Percentiles rank a stretch among this genome's conserved stretches.
Conservation (phyloP, 2,113 vertebrate genomes). For the Boleophthalmus pectinirostris region DNA sequence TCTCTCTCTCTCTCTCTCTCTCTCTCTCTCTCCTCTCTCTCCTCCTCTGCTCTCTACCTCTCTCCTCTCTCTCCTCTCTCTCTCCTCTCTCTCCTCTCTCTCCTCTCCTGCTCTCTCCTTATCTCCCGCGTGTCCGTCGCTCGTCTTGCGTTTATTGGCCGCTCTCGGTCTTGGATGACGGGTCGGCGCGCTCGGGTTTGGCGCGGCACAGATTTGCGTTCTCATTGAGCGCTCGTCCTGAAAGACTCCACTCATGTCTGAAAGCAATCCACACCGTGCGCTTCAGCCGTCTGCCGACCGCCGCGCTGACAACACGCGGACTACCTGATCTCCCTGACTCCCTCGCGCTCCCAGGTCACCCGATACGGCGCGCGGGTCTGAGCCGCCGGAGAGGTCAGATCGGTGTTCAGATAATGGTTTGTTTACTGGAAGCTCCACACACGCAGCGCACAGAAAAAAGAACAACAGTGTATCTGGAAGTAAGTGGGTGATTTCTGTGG, state of each 20-base stretch:
- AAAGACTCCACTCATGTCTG: conserved; percentile 78
- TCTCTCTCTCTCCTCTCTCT: no score
- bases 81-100: no score
- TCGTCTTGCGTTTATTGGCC: conserved; percentile 72
- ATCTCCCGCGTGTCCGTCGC: no score
- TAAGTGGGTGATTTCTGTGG: not conserved
- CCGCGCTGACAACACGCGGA: conserved; percentile 58
- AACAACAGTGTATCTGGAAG: not conserved
- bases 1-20: no score
- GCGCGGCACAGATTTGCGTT: conserved; percentile 70
- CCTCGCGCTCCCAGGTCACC: conserved; percentile 65
- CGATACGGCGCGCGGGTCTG: conserved; percentile 74
- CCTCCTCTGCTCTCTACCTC: no score
- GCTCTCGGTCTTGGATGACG: conserved; percentile 10
- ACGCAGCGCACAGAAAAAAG: conserved; percentile 11
- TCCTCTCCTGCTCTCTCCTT: no score
- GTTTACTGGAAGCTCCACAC: not conserved
- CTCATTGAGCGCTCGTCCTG: conserved; percentile 71
- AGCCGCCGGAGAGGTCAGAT: conserved; percentile 75
- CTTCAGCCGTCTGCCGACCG: conserved; percentile 46
- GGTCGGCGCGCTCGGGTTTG: conserved; percentile 56
- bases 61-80: no score
- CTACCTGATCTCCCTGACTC: conserved; percentile 62
- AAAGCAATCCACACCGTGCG: conserved; percentile 70
- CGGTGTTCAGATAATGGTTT: not conserved